Evolutionary conservation across 2,797 vertebrate species (phyloP).

Genomic region (Coregonus suidteri): DNA sequence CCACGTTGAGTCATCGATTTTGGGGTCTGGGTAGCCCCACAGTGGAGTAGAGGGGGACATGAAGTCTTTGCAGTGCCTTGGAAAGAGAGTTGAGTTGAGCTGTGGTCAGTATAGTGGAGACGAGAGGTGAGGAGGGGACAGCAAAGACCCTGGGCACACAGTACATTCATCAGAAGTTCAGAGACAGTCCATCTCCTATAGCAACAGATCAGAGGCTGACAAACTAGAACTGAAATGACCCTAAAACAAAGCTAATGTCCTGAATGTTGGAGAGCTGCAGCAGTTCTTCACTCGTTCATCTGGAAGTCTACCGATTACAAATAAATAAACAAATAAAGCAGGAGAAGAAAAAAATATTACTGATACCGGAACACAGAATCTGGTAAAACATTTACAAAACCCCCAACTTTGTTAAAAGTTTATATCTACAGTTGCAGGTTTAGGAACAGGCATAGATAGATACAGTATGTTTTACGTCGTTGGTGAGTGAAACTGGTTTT

Average conservation of each 20-base stretch:
- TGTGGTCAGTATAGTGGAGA: neutral
- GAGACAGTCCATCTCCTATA: constrained; percentile 38
- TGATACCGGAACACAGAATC: constrained; percentile 33
- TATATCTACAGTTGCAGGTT: constrained; percentile 16
- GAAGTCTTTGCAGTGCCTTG: neutral
- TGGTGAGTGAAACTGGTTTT: constrained; percentile 56
- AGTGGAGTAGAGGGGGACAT: constrained; percentile 9
- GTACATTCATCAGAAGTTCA: constrained; percentile 56
- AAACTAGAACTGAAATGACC: constrained; percentile 17
- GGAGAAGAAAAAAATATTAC: constrained; percentile 14
- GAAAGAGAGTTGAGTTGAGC: neutral
- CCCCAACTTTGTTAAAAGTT: constrained; percentile 18
- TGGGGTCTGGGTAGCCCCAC: constrained; percentile 9
- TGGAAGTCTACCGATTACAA: constrained; percentile 29
- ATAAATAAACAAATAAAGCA: constrained; percentile 9
- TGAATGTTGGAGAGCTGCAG: constrained; percentile 10
- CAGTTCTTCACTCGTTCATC: neutral
- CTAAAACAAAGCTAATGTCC: constrained; percentile 10
- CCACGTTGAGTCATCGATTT: neutral
- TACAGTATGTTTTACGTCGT: constrained; percentile 33
- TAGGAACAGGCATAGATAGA: constrained; percentile 36
- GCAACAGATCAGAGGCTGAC: constrained; percentile 31
- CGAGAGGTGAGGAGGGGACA: constrained; percentile 11
- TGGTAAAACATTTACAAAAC: constrained; percentile 45
- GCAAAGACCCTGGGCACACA: neutral